Conservation (phyloP, 1,140 invertebrate species). For the Pseudomyrmex sp. region DNA sequence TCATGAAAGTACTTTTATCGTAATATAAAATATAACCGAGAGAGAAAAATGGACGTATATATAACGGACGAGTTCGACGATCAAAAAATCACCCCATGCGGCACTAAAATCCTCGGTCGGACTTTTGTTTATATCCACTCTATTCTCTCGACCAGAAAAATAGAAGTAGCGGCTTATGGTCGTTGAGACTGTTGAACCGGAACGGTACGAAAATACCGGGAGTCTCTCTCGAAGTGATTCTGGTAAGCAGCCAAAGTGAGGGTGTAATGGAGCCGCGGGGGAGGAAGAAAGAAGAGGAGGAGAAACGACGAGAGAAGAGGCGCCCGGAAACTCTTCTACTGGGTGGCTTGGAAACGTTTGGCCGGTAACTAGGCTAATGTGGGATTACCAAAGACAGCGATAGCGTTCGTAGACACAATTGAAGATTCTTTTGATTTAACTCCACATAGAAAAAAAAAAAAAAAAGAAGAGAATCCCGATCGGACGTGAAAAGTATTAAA, state of each 20-base stretch:
- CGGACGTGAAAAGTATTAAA: conserved; percentile 3
- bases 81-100: conserved; percentile 10
- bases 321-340: conserved; percentile 24
- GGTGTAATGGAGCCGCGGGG: conserved; percentile 59
- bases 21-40: not conserved
- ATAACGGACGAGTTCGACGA: not conserved
- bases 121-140: conserved; percentile 45
- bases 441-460: not conserved
- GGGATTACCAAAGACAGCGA: conserved; percentile 59
- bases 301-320: conserved; percentile 33
- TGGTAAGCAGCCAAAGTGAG: conserved; percentile 73
- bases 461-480: conserved; percentile 14
- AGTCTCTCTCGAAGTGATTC: conserved; percentile 66
- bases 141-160: conserved; percentile 46
- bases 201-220: conserved; percentile 60
- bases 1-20: not conserved
- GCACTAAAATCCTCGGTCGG: conserved; percentile 2
- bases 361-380: conserved; percentile 65
- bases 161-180: conserved; percentile 55
- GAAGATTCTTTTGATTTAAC: conserved; percentile 37
- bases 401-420: conserved; percentile 43
- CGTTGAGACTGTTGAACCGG: conserved; percentile 42
- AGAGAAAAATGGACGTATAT: not conserved
- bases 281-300: conserved; percentile 26
- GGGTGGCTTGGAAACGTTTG: conserved; percentile 50